Evolutionary conservation across 2,797 vertebrate genomes (phyloP).

Genomic region (Myripristis murdjan): DNA sequence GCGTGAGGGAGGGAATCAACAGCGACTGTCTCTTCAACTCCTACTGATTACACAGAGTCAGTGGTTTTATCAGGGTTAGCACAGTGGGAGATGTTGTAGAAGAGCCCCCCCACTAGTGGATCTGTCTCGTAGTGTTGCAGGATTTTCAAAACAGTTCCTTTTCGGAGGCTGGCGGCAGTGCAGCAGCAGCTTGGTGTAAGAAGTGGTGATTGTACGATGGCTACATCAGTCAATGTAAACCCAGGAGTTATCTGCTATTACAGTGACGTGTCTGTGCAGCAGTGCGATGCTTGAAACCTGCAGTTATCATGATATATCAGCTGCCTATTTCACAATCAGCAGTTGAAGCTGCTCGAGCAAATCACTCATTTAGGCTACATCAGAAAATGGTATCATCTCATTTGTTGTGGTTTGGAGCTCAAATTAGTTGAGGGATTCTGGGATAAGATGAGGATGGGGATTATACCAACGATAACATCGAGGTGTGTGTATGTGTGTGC

Average conservation of each 20-base stretch:
- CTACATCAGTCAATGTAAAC: conserved; percentile 18
- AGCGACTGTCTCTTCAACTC: conserved; percentile 32
- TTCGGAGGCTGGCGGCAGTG: conserved; percentile 18
- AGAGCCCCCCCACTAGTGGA: conserved; percentile 1
- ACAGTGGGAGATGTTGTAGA: conserved; percentile 20
- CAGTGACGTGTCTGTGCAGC: conserved; percentile 29
- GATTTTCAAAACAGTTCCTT: conserved; percentile 33
- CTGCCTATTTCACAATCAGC: conserved; percentile 43
- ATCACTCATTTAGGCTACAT: conserved; percentile 54
- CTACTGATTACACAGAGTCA: conserved; percentile 35
- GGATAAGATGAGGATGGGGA: conserved; percentile 61
- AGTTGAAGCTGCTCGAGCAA: conserved; percentile 41
- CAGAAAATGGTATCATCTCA: conserved; percentile 62
- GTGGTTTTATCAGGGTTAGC: conserved; percentile 44
- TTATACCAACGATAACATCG: conserved; percentile 33
- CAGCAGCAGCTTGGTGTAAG: conserved; percentile 17
- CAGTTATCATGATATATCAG: conserved; percentile 38
- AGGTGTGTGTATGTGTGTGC: conserved; percentile 17
- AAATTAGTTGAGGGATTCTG: conserved; percentile 71
- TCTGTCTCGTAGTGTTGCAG: conserved; percentile 1
- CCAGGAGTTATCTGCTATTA: conserved; percentile 16
- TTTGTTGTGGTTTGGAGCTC: conserved; percentile 69
- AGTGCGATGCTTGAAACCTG: conserved; percentile 7
- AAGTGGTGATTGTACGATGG: background rate
- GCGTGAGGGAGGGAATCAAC: conserved; percentile 31